Evolutionary conservation across 2,888 invertebrate species (phyloP).

Genomic region (Dryobotodes eremita): DNA sequence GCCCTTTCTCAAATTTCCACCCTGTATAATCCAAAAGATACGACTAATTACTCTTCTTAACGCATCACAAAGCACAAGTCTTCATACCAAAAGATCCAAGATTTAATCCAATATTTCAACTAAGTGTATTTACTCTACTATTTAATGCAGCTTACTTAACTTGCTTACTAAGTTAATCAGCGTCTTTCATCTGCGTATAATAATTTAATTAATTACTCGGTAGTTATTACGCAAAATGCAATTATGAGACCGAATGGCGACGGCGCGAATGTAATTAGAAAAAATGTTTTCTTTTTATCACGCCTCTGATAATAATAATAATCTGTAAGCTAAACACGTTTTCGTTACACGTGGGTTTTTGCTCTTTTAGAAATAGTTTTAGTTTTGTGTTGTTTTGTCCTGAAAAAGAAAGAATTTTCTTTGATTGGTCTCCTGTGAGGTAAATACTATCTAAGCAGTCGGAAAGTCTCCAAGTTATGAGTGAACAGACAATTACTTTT

Average conservation of each 20-base stretch:
- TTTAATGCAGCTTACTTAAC: conserved; percentile 49
- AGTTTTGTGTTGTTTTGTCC: conserved; percentile 7
- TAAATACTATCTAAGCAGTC: background rate
- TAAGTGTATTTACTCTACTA: conserved; percentile 39
- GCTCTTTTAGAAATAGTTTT: background rate
- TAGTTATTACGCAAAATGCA: conserved; percentile 59
- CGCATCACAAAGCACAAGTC: conserved; percentile 25
- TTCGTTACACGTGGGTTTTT: conserved; percentile 23
- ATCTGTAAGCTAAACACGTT: conserved; percentile 37
- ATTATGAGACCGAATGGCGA: conserved; percentile 45
- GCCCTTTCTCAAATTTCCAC: conserved; percentile 3
- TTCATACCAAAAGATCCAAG: conserved; percentile 34
- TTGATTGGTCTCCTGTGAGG: background rate
- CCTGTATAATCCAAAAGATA: background rate
- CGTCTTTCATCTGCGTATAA: conserved; percentile 51
- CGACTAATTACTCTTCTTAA: conserved; percentile 24
- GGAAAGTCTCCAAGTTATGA: too few relatives aligned
- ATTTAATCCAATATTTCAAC: conserved; percentile 43
- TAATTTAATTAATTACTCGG: conserved; percentile 53
- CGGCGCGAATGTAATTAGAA: conserved; percentile 38
- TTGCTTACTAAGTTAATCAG: conserved; percentile 49
- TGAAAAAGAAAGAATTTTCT: background rate
- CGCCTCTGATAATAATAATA: conserved; percentile 38
- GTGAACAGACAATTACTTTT: background rate
- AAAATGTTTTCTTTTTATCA: conserved; percentile 46